Evolutionary conservation across 1,140 invertebrate genomes (phyloP), one percentile per base, ranked within the genome.

Genomic region (Epicauta chinensis): DNA sequence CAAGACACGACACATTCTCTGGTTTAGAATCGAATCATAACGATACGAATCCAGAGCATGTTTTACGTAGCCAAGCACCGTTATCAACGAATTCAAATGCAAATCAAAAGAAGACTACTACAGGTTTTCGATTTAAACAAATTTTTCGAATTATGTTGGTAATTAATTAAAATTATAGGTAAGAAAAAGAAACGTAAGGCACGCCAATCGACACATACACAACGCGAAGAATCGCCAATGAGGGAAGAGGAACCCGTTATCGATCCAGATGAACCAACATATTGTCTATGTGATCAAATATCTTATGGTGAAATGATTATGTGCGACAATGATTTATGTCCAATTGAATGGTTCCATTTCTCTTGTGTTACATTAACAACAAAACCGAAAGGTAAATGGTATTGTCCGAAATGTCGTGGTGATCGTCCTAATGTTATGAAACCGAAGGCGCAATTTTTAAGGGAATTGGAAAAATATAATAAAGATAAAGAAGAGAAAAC

Each of bases 291-390:
- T 73, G 91, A 90, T 69, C 80, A 82, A 65, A 94, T 98, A 60
- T 98, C 95, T 0, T 98, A 94, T 68, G 97, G 97, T 15, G 94
- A 98, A 72, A 99, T 99, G 97, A 97, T 99, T 62, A 83, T 94
- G 9, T 99, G 97, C 73, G 97, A 99, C 74, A 98, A 98, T 73
- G 92, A 95, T 63, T 75, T 97, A 56, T 98, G 96, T 72, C 93
- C 93, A 3, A 97, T 98, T 59, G 96, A 99, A 74, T 99, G 97
- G 97, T 99, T 99, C 73, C 97, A 99, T 71, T 99, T 99, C 75
- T 92, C 91, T 0, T 99, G 97, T 75, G 96, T 99, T 16, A 87
- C 87, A 1, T 75, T 99, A 17, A 87, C 84, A n/a, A 89, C 88
- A 0, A 98, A 98, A 71, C 97, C 97, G 0, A 99, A 99, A 75